Conservation (phyloP, 2,888 invertebrate genomes). For the Eulithis prunata region DNA sequence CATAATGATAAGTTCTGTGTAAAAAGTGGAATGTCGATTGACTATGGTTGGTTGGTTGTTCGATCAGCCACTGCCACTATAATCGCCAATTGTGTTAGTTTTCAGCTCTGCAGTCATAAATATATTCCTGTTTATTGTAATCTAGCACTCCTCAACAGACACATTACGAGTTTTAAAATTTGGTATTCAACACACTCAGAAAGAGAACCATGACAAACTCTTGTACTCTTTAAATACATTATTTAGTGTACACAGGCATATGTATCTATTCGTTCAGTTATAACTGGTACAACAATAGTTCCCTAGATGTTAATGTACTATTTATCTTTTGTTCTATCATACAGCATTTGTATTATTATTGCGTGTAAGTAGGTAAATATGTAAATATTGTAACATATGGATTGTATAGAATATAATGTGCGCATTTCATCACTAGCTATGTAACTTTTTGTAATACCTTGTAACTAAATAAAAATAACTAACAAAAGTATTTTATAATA, state of each 20-base stretch:
- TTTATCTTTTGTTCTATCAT: conserved; percentile 3
- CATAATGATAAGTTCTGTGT: too few relatives aligned
- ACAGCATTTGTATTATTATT: conserved; percentile 6
- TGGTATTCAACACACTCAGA: background rate
- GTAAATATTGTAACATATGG: conserved; percentile 53
- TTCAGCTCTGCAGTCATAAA: conserved; percentile 4
- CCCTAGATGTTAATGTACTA: background rate
- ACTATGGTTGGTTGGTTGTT: too few relatives aligned
- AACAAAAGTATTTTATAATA: background rate
- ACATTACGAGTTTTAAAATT: background rate
- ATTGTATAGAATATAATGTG: conserved; percentile 27
- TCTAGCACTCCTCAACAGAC: too few relatives aligned
- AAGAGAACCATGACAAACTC: background rate
- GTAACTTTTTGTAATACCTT: background rate
- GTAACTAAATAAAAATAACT: background rate
- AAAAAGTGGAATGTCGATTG: too few relatives aligned
- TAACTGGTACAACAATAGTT: background rate
- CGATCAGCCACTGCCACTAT: too few relatives aligned
- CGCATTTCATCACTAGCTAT: conserved; percentile 22
- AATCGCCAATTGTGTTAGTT: background rate
- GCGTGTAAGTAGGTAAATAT: conserved; percentile 23
- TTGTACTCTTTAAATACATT: background rate
- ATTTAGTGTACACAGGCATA: background rate
- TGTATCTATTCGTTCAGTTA: background rate
- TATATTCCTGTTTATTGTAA: too few relatives aligned